Percentiles rank a stretch among this genome's conserved stretches.
Evolutionary conservation across 2,797 vertebrate species (phyloP).

Genomic region (Hapalemur alaotrensis): DNA sequence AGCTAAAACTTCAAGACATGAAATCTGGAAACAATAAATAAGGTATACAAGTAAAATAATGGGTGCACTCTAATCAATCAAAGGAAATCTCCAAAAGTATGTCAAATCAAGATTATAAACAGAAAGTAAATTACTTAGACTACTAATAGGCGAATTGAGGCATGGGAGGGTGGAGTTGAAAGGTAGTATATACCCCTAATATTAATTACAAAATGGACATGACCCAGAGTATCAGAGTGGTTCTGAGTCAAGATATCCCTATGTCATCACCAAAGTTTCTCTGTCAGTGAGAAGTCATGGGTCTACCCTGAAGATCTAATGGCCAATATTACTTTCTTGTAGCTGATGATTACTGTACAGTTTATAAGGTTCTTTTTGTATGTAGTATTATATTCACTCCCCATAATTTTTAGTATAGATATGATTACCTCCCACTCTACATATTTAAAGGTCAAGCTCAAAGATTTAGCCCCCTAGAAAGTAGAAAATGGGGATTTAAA

Average conservation of each 20-base stretch:
- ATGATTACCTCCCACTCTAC: background rate
- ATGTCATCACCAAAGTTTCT: background rate
- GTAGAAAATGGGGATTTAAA: background rate
- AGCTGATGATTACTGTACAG: background rate
- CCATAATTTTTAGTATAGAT: background rate
- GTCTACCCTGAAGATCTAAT: background rate
- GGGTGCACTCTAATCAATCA: background rate
- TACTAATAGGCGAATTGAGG: background rate
- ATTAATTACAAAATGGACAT: background rate
- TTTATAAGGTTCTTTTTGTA: background rate
- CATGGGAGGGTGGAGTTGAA: background rate
- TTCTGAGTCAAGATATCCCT: background rate
- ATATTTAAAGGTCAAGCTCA: background rate
- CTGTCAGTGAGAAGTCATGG: background rate
- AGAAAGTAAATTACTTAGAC: background rate
- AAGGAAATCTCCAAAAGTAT: background rate
- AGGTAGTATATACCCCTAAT: too few relatives aligned
- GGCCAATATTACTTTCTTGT: background rate
- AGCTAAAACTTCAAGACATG: background rate
- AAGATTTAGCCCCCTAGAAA: background rate
- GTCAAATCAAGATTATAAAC: background rate
- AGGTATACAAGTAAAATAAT: background rate
- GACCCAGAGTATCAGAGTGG: background rate
- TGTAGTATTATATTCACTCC: background rate
- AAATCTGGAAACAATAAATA: background rate